Evolutionary conservation across 2,888 invertebrate species (phyloP).

Genomic region (Lithophane socia): DNA sequence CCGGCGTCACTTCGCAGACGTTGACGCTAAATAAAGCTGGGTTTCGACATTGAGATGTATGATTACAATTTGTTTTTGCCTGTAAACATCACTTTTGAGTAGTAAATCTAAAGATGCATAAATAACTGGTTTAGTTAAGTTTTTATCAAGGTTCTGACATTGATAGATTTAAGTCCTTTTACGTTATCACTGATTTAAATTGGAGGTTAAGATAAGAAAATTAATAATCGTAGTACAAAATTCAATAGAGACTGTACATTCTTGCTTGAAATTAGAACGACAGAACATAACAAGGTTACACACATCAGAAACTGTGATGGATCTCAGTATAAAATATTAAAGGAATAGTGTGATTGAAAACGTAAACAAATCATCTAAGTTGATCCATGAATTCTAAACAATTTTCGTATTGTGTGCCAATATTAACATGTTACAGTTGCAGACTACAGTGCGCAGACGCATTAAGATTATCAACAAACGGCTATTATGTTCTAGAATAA

Average conservation of each 20-base stretch:
- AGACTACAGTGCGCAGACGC: constrained; percentile 23
- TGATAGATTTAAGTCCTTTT: constrained; percentile 35
- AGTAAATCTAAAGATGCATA: not conserved
- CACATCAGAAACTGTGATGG: constrained; percentile 36
- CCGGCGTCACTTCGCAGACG: constrained; percentile 32
- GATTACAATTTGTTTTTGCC: constrained; percentile 23
- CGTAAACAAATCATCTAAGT: constrained; percentile 46
- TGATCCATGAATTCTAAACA: constrained; percentile 35
- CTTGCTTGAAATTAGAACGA: constrained; percentile 37
- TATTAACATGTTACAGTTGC: constrained; percentile 46
- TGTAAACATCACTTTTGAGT: not conserved
- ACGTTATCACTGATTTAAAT: constrained; percentile 40
- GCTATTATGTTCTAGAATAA: constrained; percentile 34
- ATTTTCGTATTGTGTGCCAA: constrained; percentile 46
- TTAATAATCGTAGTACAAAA: not conserved
- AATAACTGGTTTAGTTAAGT: not conserved
- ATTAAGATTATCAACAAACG: constrained; percentile 42
- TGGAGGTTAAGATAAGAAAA: constrained; percentile 44
- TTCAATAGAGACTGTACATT: constrained; percentile 8
- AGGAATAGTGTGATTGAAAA: constrained; percentile 32
- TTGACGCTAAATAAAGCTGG: constrained; percentile 31
- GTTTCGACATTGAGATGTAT: constrained; percentile 18
- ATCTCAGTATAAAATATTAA: constrained; percentile 38
- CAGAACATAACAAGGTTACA: constrained; percentile 30
- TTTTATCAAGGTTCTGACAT: constrained; percentile 34